Conservation (phyloP, 2,797 vertebrate species). For the Tarsius wallacei region DNA sequence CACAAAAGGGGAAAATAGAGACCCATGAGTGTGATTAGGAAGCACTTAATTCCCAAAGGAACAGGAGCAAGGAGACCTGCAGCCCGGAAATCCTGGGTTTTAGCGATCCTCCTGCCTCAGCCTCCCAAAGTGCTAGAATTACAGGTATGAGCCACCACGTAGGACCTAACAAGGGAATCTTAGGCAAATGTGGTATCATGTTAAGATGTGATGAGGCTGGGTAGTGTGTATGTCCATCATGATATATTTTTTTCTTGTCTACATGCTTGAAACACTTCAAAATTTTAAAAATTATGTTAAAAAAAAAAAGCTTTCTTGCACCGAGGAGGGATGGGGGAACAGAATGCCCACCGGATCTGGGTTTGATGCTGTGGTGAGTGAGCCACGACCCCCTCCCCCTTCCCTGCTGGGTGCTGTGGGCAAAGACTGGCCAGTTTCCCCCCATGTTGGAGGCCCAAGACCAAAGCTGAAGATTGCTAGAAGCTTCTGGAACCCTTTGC, state of each 20-base stretch:
- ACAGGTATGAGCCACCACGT: not conserved
- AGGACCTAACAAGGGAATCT: not conserved
- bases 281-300: not conserved
- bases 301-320: not conserved
- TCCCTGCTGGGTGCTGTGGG: not conserved
- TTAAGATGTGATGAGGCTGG: not conserved
- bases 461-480: not conserved
- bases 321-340: not conserved
- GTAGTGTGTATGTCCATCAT: not conserved
- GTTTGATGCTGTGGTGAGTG: not conserved
- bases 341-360: not conserved
- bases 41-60: not conserved
- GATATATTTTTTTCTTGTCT: not conserved
- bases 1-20: not conserved
- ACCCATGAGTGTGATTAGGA: fast-evolving
- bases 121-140: not conserved
- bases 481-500: not conserved
- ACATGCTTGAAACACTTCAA: not conserved
- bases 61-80: not conserved
- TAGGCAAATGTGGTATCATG: not conserved
- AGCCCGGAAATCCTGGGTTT: not conserved
- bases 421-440: not conserved
- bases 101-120: not conserved
- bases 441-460: not conserved
- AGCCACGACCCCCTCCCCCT: not conserved